These are phyloP conservation scores for Sycophila texana DNA, from an alignment of 2,888 invertebrate genomes.

Conservation along the genomic window DNA sequence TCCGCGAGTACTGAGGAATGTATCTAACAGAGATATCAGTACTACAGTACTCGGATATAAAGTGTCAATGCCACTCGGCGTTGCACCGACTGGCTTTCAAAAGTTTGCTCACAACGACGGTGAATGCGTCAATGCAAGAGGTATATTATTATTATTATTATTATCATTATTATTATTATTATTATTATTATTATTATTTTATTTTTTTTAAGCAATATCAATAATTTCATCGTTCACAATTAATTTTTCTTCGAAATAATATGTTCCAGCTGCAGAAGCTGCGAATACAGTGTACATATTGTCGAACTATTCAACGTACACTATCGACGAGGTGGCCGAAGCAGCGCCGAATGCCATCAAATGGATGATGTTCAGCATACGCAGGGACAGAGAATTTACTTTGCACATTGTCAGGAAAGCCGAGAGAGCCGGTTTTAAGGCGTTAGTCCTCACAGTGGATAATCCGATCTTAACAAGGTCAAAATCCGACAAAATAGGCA, in stretches of 20 bases:
- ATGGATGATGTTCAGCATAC: constrained; percentile 96
- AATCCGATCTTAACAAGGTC: constrained; percentile 79
- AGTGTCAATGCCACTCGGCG: constrained; percentile 85
- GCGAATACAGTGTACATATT: constrained; percentile 86
- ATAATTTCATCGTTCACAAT: background rate
- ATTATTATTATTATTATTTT: background rate
- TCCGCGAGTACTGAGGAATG: constrained; percentile 86
- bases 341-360: constrained; percentile 85
- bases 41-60: constrained; percentile 81
- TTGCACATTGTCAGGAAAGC: constrained; percentile 84
- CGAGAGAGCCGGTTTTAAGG: constrained; percentile 89
- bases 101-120: constrained; percentile 88
- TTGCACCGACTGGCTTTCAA: constrained; percentile 94
- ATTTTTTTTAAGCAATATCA: too few relatives aligned
- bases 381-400: constrained; percentile 86
- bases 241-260: background rate
- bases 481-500: background rate
- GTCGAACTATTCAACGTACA: constrained; percentile 90
- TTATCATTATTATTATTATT: background rate
- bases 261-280: constrained; percentile 82
- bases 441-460: constrained; percentile 91
- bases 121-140: constrained; percentile 88
- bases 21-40: constrained; percentile 80
- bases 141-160: constrained; percentile 73
- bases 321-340: constrained; percentile 90